A percentile compares a stretch with the other conserved stretches of the same genome.
These are phyloP conservation scores for Pelobates cultripes DNA, from an alignment of 2,797 vertebrate species.

Conservation along the genomic window DNA sequence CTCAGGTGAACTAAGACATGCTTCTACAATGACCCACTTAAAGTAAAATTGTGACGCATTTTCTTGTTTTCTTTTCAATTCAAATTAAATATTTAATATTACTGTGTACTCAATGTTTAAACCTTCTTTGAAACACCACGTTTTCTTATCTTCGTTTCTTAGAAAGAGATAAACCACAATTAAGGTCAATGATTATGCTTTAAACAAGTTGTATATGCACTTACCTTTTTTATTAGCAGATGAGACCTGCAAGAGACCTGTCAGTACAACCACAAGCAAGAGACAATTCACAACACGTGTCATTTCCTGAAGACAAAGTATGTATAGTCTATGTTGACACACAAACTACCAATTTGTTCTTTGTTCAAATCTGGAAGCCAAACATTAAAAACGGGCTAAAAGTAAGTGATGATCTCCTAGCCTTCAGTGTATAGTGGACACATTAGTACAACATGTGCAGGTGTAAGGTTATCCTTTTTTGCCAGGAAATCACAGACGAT, in stretches of 20 bases:
- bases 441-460: neutral
- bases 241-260: neutral
- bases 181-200: neutral
- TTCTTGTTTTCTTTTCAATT: no score
- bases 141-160: neutral
- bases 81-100: no score
- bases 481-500: constrained; percentile 43
- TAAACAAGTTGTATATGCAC: neutral
- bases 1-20: no score
- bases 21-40: no score
- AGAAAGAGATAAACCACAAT: neutral
- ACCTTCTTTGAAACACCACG: no score
- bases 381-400: neutral
- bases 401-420: neutral
- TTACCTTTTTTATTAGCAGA: constrained; percentile 13
- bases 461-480: constrained; percentile 19
- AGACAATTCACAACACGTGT: neutral
- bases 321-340: neutral
- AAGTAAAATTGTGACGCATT: no score
- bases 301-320: neutral
- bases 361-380: neutral
- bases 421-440: constrained; percentile 10
- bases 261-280: constrained; percentile 13
- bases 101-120: no score
- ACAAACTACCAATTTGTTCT: neutral